Percentiles rank a stretch among this genome's conserved stretches.
Conservation (phyloP, 2,888 invertebrate genomes). For the Acronicta alni region DNA sequence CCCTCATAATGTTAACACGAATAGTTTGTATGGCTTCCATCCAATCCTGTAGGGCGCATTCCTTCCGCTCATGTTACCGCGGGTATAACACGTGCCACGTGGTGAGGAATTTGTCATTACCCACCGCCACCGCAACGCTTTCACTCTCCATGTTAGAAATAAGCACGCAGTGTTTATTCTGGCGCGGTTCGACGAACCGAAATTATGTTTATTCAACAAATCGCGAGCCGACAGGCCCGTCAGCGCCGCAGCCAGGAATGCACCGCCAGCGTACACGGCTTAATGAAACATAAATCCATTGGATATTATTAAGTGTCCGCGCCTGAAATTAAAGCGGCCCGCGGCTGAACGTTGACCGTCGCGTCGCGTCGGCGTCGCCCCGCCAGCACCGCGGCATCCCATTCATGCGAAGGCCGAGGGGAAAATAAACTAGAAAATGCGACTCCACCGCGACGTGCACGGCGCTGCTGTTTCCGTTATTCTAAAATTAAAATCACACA, state of each 20-base stretch:
- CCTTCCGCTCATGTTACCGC: constrained; percentile 68
- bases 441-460: constrained; percentile 56
- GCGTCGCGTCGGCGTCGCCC: constrained; percentile 28
- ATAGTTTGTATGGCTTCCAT: constrained; percentile 67
- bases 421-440: constrained; percentile 75
- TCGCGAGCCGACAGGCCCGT: constrained; percentile 55
- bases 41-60: constrained; percentile 65
- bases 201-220: constrained; percentile 72
- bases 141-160: constrained; percentile 77
- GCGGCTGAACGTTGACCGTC: constrained; percentile 69
- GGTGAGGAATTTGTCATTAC: constrained; percentile 72
- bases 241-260: constrained; percentile 57
- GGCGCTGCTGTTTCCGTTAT: constrained; percentile 80
- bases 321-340: constrained; percentile 65
- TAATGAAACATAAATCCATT: constrained; percentile 81
- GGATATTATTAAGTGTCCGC: constrained; percentile 75
- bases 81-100: constrained; percentile 64
- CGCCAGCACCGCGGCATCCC: constrained; percentile 68
- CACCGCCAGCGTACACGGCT: constrained; percentile 54
- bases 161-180: constrained; percentile 67
- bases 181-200: constrained; percentile 75
- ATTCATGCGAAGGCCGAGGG: constrained; percentile 84
- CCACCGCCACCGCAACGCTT: constrained; percentile 61
- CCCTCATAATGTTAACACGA: constrained; percentile 48
- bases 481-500: constrained; percentile 81